Conservation (phyloP, 2,113 vertebrate species). For the Seriola aureovittata region DNA sequence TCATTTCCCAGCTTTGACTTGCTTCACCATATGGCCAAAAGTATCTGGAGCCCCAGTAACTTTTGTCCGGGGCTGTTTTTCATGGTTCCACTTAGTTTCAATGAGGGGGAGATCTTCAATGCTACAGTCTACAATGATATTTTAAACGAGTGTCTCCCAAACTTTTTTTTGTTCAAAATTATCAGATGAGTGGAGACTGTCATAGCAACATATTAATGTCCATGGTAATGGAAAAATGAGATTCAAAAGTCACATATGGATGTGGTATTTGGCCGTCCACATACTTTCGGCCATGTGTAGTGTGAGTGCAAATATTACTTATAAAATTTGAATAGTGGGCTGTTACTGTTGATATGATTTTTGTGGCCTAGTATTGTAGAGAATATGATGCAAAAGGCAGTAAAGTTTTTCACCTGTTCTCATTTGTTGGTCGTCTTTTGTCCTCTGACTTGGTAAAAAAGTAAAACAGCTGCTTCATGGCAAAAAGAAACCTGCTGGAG, state of each 20-base stretch:
- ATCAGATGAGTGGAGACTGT: not conserved
- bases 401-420: not conserved
- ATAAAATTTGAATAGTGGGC: not conserved
- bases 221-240: not conserved
- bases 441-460: not conserved
- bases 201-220: not conserved
- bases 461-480: conserved; percentile 23
- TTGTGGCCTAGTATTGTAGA: not conserved
- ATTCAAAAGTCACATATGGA: not conserved
- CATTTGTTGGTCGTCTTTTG: conserved; percentile 9
- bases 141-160: not conserved
- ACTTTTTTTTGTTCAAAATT: not conserved
- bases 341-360: conserved; percentile 1
- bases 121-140: not conserved
- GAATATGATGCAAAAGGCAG: not conserved
- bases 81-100: not conserved
- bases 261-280: not conserved
- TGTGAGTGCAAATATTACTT: not conserved
- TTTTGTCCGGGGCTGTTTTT: not conserved
- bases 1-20: not conserved
- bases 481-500: conserved; percentile 6
- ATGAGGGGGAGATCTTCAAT: not conserved
- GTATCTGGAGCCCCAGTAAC: not conserved
- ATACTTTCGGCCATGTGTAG: not conserved
- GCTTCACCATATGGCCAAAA: not conserved